These are phyloP conservation scores for Lasioglossum leucozonium DNA, from an alignment of 2,888 invertebrate genomes.

Conservation along the genomic window DNA sequence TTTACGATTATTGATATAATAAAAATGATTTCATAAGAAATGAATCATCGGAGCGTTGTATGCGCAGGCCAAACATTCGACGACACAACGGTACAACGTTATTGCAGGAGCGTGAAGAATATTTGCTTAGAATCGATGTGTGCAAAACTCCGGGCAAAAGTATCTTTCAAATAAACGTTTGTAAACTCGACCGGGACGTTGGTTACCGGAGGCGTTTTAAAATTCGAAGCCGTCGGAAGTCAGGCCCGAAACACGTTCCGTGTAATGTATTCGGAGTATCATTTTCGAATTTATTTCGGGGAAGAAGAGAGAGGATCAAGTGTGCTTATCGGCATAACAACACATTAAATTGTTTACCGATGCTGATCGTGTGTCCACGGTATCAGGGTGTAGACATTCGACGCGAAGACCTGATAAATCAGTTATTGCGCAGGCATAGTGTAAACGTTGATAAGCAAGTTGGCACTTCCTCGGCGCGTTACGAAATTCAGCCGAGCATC, in stretches of 20 bases:
- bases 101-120: constrained; percentile 1
- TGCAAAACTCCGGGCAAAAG: constrained; percentile 16
- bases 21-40: too few species aligned
- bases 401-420: constrained; percentile 42
- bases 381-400: constrained; percentile 34
- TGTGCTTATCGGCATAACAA: constrained; percentile 33
- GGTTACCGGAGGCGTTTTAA: not conserved
- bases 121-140: constrained; percentile 8
- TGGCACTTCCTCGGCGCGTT: constrained; percentile 27
- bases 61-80: constrained; percentile 5
- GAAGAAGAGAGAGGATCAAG: constrained; percentile 9
- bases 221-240: not conserved
- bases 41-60: not conserved
- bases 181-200: not conserved
- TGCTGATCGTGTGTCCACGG: constrained; percentile 36
- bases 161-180: constrained; percentile 16
- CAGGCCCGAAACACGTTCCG: not conserved
- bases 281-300: constrained; percentile 1
- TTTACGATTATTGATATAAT: too few species aligned
- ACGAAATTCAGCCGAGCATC: constrained; percentile 36
- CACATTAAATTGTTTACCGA: constrained; percentile 38
- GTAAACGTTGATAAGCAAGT: constrained; percentile 46
- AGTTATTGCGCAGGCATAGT: constrained; percentile 36
- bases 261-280: constrained; percentile 4
- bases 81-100: not conserved